Conservation (phyloP, 2,113 vertebrate genomes). For the Odobenus rosmarus region DNA sequence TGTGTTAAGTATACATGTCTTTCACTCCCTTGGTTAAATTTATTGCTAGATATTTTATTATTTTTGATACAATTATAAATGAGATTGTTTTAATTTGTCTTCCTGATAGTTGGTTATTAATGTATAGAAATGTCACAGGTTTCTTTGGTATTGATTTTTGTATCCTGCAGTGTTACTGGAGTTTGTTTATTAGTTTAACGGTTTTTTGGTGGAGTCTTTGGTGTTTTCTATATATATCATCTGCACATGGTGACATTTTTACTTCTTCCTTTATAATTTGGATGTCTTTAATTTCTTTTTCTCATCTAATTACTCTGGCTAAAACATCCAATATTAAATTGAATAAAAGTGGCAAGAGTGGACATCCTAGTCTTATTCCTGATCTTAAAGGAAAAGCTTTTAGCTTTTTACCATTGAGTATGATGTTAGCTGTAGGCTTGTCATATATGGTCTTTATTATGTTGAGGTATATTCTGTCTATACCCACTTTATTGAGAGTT, state of each 20-base stretch:
- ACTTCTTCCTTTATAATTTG: not conserved
- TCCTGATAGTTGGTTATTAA: not conserved
- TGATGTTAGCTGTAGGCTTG: not conserved
- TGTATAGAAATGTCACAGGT: not conserved
- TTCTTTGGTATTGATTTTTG: not conserved
- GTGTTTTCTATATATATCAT: not conserved
- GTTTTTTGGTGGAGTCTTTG: not conserved
- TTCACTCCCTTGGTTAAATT: not conserved
- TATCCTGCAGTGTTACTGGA: not conserved
- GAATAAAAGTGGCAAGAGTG: not conserved
- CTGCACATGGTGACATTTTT: not conserved
- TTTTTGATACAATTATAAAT: not conserved
- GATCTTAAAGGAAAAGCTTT: not conserved
- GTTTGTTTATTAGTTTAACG: not conserved
- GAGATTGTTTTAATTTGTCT: not conserved
- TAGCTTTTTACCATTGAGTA: not conserved
- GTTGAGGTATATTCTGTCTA: not conserved
- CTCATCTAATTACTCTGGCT: not conserved
- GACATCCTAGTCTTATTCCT: not conserved
- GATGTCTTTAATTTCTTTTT: not conserved
- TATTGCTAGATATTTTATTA: not conserved
- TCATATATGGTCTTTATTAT: not conserved
- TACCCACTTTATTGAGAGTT: not conserved
- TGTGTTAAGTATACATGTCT: not conserved
- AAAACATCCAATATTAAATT: not conserved